Conservation (phyloP, 1,140 invertebrate species). For the Delia radicum region DNA sequence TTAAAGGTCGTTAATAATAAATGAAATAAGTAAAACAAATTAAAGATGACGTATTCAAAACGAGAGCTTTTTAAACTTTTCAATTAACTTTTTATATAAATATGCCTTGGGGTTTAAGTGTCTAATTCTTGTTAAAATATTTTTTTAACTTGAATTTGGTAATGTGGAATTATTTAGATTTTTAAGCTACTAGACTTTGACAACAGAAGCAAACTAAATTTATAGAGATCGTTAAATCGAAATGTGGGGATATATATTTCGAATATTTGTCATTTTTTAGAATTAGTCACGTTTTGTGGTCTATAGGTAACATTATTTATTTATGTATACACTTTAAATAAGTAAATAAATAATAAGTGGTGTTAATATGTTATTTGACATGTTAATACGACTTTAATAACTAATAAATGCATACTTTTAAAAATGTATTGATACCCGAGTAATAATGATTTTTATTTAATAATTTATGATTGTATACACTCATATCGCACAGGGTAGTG, state of each 20-base stretch:
- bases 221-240: background rate
- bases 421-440: too few species aligned
- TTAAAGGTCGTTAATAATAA: background rate
- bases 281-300: background rate
- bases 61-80: background rate
- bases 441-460: too few species aligned
- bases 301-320: background rate
- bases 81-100: background rate
- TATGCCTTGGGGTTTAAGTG: background rate
- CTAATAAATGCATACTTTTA: too few species aligned
- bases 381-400: too few species aligned
- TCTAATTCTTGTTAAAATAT: background rate
- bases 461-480: too few species aligned
- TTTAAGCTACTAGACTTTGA: background rate
- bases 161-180: background rate
- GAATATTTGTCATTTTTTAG: background rate
- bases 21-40: background rate
- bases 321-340: background rate
- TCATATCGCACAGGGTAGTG: too few species aligned
- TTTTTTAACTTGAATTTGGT: background rate
- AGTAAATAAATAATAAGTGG: too few species aligned
- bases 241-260: background rate
- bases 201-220: background rate
- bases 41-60: background rate
- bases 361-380: too few species aligned